Base-by-base conservation (phyloP, 2,888 invertebrate species). In the Netelia inedita region DNA sequence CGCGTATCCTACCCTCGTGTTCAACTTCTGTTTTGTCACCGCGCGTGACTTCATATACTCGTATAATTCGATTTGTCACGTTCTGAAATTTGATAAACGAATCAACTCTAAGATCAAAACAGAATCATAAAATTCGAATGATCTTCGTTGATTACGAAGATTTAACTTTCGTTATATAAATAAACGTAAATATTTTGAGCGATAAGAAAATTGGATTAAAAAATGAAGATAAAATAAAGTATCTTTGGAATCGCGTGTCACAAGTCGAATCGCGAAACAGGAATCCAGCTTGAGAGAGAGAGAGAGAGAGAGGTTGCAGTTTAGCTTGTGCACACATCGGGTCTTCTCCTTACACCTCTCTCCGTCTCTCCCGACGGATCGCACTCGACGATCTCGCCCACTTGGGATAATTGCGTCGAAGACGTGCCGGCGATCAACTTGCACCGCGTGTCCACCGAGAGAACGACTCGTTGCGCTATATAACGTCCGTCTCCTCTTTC, bases 371-470 rank as follows among this genome's bases (percentile, higher is more conserved):
- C 82, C 87, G 85, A 87, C 87, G 87, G 88, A 91, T 90, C 89
- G 88, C 84, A 86, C 87, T 89, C 87, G 83, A 88, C 88, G 89
- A 91, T 91, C 91, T 91, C 90, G 91, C 90, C 90, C 91, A 92
- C 91, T 91, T 91, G 90, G 88, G 90, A 92, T 92, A 92, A 92
- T 92, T 92, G 90, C 91, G 89, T 92, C 90, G 90, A 91, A 91
- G 91, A 91, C 91, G 88, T 79, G 72, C 69, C 71, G 69, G 69
- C 72, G 84, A 85, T 81, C 81, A 81, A 78, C 84, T 74, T 73
- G 72, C 73, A 50, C 65, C 81, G 81, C 66, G 69, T 65, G 80
- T 69, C 80, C 73, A 76, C 72, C 10, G 78, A 59, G 76, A 66
- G 78, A 78, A 43, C 76, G 69, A 63, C 55, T n/a, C 43, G 43